Evolutionary conservation across 2,797 vertebrate genomes (phyloP).

Genomic region (Acipenser transmontanus): DNA sequence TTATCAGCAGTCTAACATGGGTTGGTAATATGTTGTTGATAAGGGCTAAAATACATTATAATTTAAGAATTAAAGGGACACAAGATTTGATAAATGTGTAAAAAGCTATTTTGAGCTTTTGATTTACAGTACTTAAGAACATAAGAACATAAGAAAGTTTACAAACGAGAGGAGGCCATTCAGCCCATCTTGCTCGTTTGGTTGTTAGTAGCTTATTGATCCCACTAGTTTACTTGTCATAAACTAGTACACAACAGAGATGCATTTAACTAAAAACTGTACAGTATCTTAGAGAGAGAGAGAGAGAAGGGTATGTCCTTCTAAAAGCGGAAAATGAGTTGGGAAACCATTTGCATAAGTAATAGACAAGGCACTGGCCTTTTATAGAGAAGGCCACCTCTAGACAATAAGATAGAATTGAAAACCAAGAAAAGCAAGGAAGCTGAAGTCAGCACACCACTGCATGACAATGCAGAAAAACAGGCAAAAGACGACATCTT

Average conservation of each 20-base stretch:
- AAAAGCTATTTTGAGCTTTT: no score
- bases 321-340: background rate
- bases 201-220: no score
- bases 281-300: no score
- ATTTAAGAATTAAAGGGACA: no score
- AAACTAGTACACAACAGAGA: no score
- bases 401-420: background rate
- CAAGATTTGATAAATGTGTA: background rate
- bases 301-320: background rate
- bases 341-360: background rate
- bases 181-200: no score
- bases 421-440: background rate
- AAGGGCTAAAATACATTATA: no score
- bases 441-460: background rate
- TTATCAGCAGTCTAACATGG: no score
- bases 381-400: background rate
- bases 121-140: slow-evolving; percentile 5
- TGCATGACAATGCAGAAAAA: background rate
- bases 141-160: no score
- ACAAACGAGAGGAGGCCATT: no score
- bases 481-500: background rate
- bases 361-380: background rate
- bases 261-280: no score
- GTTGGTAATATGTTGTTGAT: no score
- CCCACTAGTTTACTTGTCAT: slow-evolving; percentile 21